Percentiles rank a stretch among this genome's conserved stretches.
These are phyloP conservation scores for Spatulosminthurus flaviceps DNA, from an alignment of 2,888 invertebrate genomes.

Conservation along the genomic window DNA sequence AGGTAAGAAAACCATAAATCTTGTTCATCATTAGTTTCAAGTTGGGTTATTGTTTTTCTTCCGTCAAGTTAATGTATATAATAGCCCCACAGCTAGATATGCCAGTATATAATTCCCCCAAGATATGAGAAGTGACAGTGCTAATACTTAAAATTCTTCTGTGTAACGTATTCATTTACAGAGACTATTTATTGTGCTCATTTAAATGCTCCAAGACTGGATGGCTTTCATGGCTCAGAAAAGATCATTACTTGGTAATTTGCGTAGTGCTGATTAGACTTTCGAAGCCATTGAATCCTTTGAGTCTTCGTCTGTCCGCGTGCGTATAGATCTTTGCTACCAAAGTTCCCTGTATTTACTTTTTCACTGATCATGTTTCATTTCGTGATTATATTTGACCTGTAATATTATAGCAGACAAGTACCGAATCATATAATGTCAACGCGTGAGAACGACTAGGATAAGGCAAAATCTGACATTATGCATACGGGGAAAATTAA, in stretches of 20 bases:
- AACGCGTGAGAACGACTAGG: background rate
- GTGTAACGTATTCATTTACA: constrained; percentile 9
- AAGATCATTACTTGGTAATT: background rate
- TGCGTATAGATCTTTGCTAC: background rate
- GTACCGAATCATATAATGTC: background rate
- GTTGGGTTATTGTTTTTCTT: background rate
- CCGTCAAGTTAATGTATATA: background rate
- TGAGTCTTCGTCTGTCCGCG: background rate
- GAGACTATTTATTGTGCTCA: background rate
- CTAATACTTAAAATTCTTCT: background rate
- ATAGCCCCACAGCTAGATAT: too few species aligned
- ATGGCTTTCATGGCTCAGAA: background rate
- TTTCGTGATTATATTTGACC: background rate
- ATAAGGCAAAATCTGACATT: background rate
- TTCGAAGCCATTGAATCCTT: background rate
- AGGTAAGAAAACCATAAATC: constrained; percentile 51
- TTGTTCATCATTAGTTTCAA: constrained; percentile 33
- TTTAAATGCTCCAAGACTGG: background rate
- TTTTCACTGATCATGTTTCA: background rate
- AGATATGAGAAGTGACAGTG: background rate
- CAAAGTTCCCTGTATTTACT: background rate
- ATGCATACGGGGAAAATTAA: background rate
- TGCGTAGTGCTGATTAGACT: background rate
- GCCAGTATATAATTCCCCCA: background rate
- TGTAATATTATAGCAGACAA: background rate